Evolutionary conservation across 1,140 invertebrate genomes (phyloP).

Genomic region (Elysia chlorotica): DNA sequence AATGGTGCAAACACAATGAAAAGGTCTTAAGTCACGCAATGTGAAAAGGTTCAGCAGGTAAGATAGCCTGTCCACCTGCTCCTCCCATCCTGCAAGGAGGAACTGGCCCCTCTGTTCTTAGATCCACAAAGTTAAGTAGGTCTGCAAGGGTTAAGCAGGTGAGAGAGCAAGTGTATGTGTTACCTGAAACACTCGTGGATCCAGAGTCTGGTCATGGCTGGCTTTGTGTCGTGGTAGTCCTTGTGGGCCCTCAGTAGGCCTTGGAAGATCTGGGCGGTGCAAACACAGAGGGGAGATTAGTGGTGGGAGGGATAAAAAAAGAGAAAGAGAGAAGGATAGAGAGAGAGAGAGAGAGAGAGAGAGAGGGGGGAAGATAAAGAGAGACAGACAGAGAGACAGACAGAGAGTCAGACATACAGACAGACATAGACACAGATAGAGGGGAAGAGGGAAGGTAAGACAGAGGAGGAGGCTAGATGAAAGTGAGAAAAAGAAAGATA

Average conservation of each 20-base stretch:
- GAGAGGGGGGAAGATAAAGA: neutral
- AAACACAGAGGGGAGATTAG: slow-evolving; percentile 9
- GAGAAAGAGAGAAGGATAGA: neutral
- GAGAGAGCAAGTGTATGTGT: too few relatives aligned
- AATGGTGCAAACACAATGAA: neutral
- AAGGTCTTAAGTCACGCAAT: neutral
- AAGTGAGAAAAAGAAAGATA: too few relatives aligned
- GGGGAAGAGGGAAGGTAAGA: too few relatives aligned
- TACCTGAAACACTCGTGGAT: slow-evolving; percentile 77
- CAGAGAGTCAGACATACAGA: neutral
- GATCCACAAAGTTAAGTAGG: too few relatives aligned
- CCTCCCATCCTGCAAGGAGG: too few relatives aligned
- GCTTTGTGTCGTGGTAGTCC: slow-evolving; percentile 75
- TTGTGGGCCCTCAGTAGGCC: slow-evolving; percentile 77
- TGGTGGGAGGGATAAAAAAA: neutral
- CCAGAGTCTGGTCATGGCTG: slow-evolving; percentile 77
- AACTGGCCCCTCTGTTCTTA: too few relatives aligned
- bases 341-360: neutral
- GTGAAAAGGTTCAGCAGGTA: neutral
- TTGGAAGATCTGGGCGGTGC: slow-evolving; percentile 68
- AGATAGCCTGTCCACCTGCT: too few relatives aligned
- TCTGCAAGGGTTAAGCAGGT: too few relatives aligned
- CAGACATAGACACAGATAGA: neutral
- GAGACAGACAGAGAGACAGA: neutral
- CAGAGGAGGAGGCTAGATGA: too few relatives aligned